Evolutionary conservation across 2,113 vertebrate genomes (phyloP), one percentile per base, ranked within the genome.

Genomic region (Saguinus imperator): DNA sequence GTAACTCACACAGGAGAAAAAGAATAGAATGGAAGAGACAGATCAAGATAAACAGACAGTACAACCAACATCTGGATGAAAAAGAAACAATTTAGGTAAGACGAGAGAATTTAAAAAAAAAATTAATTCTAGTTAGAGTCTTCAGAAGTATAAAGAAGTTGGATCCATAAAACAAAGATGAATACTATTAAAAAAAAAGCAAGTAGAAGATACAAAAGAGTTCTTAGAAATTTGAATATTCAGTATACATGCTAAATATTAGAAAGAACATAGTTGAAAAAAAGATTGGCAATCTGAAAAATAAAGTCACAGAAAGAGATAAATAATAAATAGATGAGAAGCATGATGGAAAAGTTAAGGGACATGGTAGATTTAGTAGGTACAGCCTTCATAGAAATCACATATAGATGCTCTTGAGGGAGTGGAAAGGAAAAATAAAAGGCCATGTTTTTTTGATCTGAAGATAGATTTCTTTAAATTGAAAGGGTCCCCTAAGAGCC

Each of bases 401-500:
- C 16, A 6, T 86, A 61, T 70, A 35, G 66, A 55, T 10, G 32
- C 18, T 76, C 32, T 70, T 68, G 68, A 58, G 20, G 48, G 7
- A 50, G 13, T 83, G 32, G 84, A 83, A 92, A 68, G 23, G 57
- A 11, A 23, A 75, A 92, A 76, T 21, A 87, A 32, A 58, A 92
- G 48, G 35, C 23, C 76, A 68, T 76, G 66, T 76, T 92, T 82
- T 87, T 58, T 25, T 58, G 55, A 80, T 14, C 37, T 80, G 29
- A 95, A 91, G 64, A 91, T 79, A 75, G 43, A 91, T 35, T 40
- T 37, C 21, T 92, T 92, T 18, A 95, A 17, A 87, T 80, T 50
- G 72, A 73, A 95, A 87, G 16, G 35, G 73, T 87, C 16, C 16
- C 29, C 10, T 35, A 81, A 91, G 27, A 55, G 18, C 45, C 29